Conservation (phyloP, 2,888 invertebrate genomes). For the Busseola fusca region DNA sequence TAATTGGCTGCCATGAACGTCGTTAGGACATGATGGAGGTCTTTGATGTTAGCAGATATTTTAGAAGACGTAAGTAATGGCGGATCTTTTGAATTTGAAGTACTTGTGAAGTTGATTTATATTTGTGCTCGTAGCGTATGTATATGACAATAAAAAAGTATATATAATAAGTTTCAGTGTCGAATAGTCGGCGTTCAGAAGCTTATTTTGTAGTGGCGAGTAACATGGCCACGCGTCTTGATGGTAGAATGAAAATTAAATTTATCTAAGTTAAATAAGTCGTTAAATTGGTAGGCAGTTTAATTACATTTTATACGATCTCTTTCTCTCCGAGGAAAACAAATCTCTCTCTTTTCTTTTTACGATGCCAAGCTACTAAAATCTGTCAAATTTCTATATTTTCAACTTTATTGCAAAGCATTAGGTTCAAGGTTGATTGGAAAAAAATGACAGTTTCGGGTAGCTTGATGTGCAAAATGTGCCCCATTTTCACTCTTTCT, state of each 20-base stretch:
- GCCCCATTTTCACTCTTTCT: background rate
- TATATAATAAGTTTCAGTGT: background rate
- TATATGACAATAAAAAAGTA: background rate
- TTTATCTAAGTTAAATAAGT: background rate
- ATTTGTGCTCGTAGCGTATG: background rate
- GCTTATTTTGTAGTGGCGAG: background rate
- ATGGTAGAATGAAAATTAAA: background rate
- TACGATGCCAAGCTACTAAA: background rate
- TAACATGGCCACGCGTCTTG: background rate
- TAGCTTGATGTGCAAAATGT: background rate
- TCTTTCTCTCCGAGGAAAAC: background rate
- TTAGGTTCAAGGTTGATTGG: too few species aligned
- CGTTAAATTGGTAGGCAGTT: background rate
- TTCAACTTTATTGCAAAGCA: too few species aligned
- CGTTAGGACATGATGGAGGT: constrained; percentile 42
- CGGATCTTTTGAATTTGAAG: constrained; percentile 13
- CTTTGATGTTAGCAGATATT: constrained; percentile 32
- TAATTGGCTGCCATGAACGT: constrained; percentile 43
- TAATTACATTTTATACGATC: background rate
- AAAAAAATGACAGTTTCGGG: too few species aligned
- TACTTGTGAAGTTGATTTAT: background rate
- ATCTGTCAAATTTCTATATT: too few species aligned
- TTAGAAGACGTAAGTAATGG: constrained; percentile 17
- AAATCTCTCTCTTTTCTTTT: background rate
- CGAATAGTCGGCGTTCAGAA: background rate